Evolutionary conservation across 2,113 vertebrate species (phyloP).

Genomic region (Perca flavescens): DNA sequence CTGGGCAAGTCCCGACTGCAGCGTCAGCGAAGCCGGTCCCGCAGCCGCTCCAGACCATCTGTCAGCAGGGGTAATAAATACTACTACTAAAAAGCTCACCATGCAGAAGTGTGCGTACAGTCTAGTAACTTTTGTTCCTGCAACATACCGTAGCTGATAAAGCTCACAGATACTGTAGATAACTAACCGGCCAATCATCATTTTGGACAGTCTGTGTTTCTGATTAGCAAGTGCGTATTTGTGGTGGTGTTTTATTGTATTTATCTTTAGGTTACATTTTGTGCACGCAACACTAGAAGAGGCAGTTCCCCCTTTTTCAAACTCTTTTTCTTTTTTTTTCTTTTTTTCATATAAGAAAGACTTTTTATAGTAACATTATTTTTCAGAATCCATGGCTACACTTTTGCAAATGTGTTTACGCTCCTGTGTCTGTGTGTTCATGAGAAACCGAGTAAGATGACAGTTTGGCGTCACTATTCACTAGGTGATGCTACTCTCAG

Average conservation of each 20-base stretch:
- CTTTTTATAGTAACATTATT: constrained; percentile 18
- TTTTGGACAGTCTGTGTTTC: neutral
- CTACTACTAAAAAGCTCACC: constrained; percentile 4
- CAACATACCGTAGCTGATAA: neutral
- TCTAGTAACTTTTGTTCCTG: neutral
- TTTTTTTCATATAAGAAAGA: constrained; percentile 3
- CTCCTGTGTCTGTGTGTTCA: neutral
- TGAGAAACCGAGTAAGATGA: constrained; percentile 19
- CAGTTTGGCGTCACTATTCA: constrained; percentile 61
- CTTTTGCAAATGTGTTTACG: constrained; percentile 3
- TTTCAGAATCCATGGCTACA: constrained; percentile 8
- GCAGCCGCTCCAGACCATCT: constrained; percentile 91
- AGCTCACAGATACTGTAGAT: neutral
- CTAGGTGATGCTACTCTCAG: constrained; percentile 47
- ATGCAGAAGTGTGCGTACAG: constrained; percentile 17
- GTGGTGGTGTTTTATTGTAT: neutral
- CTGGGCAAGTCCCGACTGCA: constrained; percentile 94
- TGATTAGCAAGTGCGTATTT: neutral
- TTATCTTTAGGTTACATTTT: neutral
- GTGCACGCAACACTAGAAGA: neutral
- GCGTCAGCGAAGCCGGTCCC: constrained; percentile 95
- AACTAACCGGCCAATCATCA: neutral
- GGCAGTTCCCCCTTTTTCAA: neutral
- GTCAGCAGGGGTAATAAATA: constrained; percentile 88
- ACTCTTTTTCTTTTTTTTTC: neutral